phyloP scores from a whole-genome alignment of 2,888 invertebrate species.

The Aspidiotus rigidus region DNA sequence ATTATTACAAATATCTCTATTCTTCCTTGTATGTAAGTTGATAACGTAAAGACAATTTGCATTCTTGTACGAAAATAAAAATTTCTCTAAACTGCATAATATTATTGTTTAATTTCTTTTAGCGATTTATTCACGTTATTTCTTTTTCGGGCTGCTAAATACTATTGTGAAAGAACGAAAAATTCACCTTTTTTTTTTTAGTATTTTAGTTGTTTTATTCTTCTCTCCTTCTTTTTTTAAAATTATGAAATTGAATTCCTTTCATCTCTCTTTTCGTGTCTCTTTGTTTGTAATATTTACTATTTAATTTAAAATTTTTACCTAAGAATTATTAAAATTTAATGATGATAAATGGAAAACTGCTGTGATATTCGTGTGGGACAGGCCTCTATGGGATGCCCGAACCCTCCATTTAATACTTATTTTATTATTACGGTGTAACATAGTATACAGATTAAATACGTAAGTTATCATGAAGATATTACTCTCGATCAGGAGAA shows the following conservation, averaged over 20 bases:
- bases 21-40: too few species aligned
- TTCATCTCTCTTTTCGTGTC: constrained; percentile 6
- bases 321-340: constrained; percentile 4
- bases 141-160: too few species aligned
- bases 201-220: constrained; percentile 22
- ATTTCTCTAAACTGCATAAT: too few species aligned
- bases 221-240: constrained; percentile 8
- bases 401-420: constrained; percentile 28
- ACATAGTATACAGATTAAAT: not conserved
- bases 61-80: too few species aligned
- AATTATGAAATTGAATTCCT: not conserved
- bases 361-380: constrained; percentile 34
- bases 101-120: too few species aligned
- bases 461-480: not conserved
- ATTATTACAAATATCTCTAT: too few species aligned
- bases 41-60: too few species aligned
- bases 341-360: constrained; percentile 14
- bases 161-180: too few species aligned
- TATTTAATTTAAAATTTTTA: constrained; percentile 22
- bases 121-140: too few species aligned
- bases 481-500: too few species aligned
- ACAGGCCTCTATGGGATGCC: constrained; percentile 32
- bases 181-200: not conserved
- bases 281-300: constrained; percentile 18
- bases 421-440: constrained; percentile 12